Evolutionary conservation across 2,888 invertebrate genomes (phyloP).

Genomic region (Mythimna lalbum): DNA sequence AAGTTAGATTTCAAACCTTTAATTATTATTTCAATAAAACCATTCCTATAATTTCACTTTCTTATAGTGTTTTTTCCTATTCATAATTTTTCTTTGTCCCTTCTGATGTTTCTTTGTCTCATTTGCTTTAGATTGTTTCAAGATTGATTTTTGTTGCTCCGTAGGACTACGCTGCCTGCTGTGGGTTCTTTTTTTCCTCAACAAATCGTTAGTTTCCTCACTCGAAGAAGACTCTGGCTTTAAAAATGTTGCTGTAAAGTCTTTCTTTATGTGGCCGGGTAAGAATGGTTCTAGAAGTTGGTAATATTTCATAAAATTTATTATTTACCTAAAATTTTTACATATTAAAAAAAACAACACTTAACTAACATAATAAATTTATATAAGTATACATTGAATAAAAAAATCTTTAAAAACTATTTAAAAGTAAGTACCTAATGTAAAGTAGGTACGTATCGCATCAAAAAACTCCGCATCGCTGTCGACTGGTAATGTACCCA

Average conservation of each 20-base stretch:
- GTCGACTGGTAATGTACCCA: no score
- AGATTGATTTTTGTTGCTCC: background rate
- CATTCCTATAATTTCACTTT: background rate
- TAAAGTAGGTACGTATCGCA: no score
- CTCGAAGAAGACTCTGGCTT: no score
- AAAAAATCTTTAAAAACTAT: no score
- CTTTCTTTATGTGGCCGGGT: constrained; percentile 17
- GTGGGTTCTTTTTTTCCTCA: background rate
- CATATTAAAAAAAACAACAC: no score
- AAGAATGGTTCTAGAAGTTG: constrained; percentile 44
- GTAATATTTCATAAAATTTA: no score
- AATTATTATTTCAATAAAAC: background rate
- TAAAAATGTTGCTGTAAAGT: background rate
- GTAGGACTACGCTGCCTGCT: background rate
- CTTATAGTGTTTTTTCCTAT: constrained; percentile 11
- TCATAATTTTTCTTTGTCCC: background rate
- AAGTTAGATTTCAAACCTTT: background rate
- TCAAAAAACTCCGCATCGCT: no score
- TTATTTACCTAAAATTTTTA: no score
- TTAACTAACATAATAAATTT: no score
- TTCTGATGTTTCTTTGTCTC: background rate
- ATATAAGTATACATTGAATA: no score
- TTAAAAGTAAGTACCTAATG: no score
- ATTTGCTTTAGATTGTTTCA: background rate
- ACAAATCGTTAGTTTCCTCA: background rate